Percentiles rank a stretch among this genome's conserved stretches.
Conservation (phyloP, 2,888 invertebrate genomes). For the Morpho helenor region DNA sequence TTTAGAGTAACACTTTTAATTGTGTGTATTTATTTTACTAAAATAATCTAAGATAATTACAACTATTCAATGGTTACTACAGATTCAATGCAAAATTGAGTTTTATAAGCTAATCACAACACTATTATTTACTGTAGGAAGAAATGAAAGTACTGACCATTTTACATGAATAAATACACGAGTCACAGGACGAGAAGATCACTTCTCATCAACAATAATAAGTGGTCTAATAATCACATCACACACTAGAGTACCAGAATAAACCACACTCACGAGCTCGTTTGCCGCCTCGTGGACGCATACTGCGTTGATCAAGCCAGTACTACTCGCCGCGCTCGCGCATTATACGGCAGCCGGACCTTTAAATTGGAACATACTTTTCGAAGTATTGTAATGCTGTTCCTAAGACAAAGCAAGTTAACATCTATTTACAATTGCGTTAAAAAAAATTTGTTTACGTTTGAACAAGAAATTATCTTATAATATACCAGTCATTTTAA, state of each 20-base stretch:
- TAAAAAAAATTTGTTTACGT: not conserved
- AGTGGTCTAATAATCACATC: conserved; percentile 60
- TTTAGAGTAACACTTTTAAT: no score
- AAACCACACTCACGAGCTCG: conserved; percentile 43
- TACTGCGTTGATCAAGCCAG: conserved; percentile 40
- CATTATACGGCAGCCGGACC: conserved; percentile 11
- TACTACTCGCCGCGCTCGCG: conserved; percentile 27
- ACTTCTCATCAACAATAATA: conserved; percentile 48
- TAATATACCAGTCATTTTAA: no score
- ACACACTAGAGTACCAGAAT: conserved; percentile 36
- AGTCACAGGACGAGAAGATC: conserved; percentile 43
- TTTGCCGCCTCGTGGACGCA: conserved; percentile 45
- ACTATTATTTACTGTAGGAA: no score
- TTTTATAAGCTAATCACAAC: no score
- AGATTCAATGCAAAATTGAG: no score
- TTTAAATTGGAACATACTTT: conserved; percentile 10
- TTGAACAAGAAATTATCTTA: no score
- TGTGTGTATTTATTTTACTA: no score
- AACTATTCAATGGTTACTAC: no score
- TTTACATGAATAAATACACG: conserved; percentile 37
- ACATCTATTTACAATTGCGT: not conserved
- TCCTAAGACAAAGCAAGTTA: not conserved
- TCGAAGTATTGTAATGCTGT: not conserved
- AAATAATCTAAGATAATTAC: no score
- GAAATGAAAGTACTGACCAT: conserved; percentile 46